A percentile compares a stretch with the other conserved stretches of the same genome.
Evolutionary conservation across 2,113 vertebrate genomes (phyloP).

Genomic region (Muntiacus muntjak): DNA sequence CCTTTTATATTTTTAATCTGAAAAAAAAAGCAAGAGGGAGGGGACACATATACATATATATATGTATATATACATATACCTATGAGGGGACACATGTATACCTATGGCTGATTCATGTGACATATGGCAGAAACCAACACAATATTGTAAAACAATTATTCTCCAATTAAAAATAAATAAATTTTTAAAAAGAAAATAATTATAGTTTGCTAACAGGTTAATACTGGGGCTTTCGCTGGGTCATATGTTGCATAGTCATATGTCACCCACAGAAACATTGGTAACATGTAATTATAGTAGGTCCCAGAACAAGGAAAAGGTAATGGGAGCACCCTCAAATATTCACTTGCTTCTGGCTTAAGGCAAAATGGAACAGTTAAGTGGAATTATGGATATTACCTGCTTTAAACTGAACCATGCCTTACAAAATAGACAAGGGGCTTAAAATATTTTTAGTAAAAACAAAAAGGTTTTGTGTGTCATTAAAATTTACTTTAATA

Average conservation of each 20-base stretch:
- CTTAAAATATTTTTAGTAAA: neutral
- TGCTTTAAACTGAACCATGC: neutral
- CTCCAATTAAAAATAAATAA: neutral
- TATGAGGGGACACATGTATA: neutral
- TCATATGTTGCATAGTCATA: neutral
- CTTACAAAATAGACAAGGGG: neutral
- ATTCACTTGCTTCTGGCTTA: neutral
- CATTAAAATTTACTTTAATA: conserved; percentile 4
- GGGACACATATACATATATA: neutral
- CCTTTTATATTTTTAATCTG: conserved; percentile 9
- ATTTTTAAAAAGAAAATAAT: neutral
- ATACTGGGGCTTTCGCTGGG: neutral
- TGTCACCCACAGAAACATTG: neutral
- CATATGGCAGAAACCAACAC: neutral
- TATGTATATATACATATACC: neutral
- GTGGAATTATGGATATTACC: neutral
- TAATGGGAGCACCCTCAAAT: neutral
- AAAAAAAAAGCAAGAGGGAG: neutral
- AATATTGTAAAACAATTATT: neutral
- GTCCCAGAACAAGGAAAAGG: neutral
- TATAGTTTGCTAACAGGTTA: neutral
- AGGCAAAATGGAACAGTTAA: neutral
- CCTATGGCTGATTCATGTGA: neutral
- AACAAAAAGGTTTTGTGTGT: neutral
- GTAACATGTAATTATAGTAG: neutral